Evolutionary conservation across 2,888 invertebrate species (phyloP), one percentile per base, ranked within the genome.

Genomic region (Girardia tigrina): DNA sequence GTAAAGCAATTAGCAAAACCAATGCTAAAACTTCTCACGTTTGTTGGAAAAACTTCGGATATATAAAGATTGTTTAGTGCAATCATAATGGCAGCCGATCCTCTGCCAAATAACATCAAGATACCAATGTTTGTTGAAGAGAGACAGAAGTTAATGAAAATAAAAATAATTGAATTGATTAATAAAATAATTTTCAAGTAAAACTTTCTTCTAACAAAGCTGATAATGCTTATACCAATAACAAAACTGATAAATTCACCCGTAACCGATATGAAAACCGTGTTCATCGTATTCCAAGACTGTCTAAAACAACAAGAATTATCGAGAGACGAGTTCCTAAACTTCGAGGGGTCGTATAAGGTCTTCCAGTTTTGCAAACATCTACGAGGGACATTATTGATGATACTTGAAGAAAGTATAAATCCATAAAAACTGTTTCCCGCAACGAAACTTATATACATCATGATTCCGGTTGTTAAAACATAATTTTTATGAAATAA

Each of bases 241-340:
- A 56, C 6, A 16, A 8, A 56, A n/a, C 4, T 4, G n/a, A 56
- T 36, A 6, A 56, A 4, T n/a, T 56, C 56, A 6, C 56, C 56
- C 4, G 56, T 16, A n/a, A 56, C 23, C 23, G 56, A 56, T 20
- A 56, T 56, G 56, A 56, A 56, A 56, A 56, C 56, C n/a, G 56
- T 56, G n/a, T 56, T n/a, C 56, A 56, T 56, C 23, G 56, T 56
- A n/a, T n/a, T n/a, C 56, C 56, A 56, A 16, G 56, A 56, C n/a
- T 56, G 56, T 4, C 2, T 56, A 56, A 56, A 56, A 56, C 56
- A 56, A 56, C 56, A 56, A 2, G 56, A 56, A 56, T 56, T 56
- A 23, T 56, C 56, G 6, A 56, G 6, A 20, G 56, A 56, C n/a
- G 4, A 4, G 6, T 56, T 56, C 23, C 20, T 56, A 16, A 56